These are phyloP conservation scores for Bembecia ichneumoniformis DNA, from an alignment of 2,888 invertebrate species.

Conservation along the genomic window DNA sequence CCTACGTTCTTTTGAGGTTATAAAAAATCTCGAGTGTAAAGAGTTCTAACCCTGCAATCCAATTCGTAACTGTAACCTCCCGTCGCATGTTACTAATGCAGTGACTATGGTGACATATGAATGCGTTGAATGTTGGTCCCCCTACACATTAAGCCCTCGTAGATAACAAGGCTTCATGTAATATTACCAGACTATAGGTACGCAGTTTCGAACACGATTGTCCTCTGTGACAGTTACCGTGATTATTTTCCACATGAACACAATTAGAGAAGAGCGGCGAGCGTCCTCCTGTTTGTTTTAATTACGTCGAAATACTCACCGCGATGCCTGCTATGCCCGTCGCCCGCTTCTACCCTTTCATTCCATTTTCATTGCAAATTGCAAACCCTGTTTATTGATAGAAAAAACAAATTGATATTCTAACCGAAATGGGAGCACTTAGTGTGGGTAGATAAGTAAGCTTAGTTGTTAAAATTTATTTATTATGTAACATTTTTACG, in stretches of 20 bases:
- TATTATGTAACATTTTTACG: no score
- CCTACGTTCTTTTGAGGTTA: no score
- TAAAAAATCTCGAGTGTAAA: no score
- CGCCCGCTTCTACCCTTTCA: slow-evolving; percentile 14
- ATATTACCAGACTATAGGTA: no score
- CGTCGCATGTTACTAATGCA: slow-evolving; percentile 3
- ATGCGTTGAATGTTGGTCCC: no score
- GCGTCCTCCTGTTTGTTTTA: slow-evolving; percentile 68
- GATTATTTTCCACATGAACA: slow-evolving; percentile 64
- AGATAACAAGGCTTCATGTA: no score
- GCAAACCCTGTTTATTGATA: slow-evolving; percentile 49
- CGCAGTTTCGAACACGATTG: slow-evolving; percentile 20
- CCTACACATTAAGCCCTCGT: no score
- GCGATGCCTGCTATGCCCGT: slow-evolving; percentile 25
- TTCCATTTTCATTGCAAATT: slow-evolving; percentile 58
- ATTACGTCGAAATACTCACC: slow-evolving; percentile 62
- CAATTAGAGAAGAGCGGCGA: slow-evolving; percentile 67
- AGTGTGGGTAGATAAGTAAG: no score
- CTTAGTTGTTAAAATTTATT: no score
- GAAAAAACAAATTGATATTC: slow-evolving; percentile 37
- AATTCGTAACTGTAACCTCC: no score
- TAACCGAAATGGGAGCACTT: slow-evolving; percentile 3
- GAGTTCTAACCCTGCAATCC: no score
- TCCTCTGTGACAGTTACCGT: slow-evolving; percentile 46
- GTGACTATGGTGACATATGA: no score